Percentiles rank a stretch among this genome's conserved stretches.
Evolutionary conservation across 2,113 vertebrate genomes (phyloP).

Genomic region (Tachuris rubrigastra): DNA sequence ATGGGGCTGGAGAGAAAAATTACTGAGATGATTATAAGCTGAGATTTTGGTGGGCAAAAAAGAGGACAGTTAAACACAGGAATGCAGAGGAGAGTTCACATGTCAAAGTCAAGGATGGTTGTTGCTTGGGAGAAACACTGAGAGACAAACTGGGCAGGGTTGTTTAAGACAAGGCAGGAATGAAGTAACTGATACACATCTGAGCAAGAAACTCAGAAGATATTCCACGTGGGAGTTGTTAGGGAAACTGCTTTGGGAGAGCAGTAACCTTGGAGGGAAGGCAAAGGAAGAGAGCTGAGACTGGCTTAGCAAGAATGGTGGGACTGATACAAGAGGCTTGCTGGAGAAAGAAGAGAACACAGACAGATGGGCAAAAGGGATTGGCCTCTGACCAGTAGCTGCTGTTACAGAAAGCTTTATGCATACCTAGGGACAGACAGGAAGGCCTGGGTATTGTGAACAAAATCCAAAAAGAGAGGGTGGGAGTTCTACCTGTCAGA

Average conservation of each 20-base stretch:
- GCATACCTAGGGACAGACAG: neutral
- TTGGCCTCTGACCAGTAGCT: neutral
- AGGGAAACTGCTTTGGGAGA: neutral
- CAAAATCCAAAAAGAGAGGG: neutral
- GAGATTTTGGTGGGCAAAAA: neutral
- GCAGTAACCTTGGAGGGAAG: neutral
- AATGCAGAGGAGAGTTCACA: neutral
- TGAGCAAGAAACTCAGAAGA: neutral
- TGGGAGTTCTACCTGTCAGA: neutral
- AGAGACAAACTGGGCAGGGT: neutral
- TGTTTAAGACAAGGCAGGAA: neutral
- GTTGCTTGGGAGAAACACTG: neutral
- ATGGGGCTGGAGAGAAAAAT: neutral
- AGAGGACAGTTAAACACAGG: neutral
- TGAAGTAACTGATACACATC: neutral
- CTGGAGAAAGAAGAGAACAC: neutral
- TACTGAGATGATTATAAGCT: neutral
- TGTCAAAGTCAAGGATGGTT: neutral
- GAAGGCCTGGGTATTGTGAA: neutral
- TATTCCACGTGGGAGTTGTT: neutral
- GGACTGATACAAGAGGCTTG: neutral
- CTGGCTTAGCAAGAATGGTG: neutral
- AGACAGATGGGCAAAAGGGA: neutral
- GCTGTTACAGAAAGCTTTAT: neutral
- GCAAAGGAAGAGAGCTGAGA: neutral